phyloP scores from a whole-genome alignment of 2,113 vertebrate species.

The Symphodus melops region DNA sequence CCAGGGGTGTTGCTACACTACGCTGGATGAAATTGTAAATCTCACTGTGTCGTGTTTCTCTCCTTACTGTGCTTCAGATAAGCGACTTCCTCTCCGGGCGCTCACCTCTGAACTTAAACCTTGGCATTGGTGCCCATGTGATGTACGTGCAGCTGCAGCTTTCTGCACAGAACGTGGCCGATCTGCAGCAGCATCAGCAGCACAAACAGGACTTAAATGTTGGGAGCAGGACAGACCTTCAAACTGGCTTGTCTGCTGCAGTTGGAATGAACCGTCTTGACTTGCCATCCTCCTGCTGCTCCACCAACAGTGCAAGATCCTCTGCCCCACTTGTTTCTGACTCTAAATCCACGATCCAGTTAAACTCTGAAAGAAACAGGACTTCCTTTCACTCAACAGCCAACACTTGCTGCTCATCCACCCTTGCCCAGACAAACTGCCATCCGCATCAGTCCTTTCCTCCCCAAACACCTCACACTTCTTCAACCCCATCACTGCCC shows the following conservation, averaged over 20 bases:
- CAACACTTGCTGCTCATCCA: background rate
- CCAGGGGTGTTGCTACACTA: background rate
- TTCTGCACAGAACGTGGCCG: conserved; percentile 87
- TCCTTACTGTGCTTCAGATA: conserved; percentile 49
- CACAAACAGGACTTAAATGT: conserved; percentile 23
- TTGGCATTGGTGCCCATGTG: conserved; percentile 92
- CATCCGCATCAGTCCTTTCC: conserved; percentile 25
- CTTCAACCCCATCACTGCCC: conserved; percentile 7
- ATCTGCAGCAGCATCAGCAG: conserved; percentile 86
- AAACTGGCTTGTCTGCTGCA: background rate
- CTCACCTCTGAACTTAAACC: conserved; percentile 91
- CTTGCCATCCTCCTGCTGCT: conserved; percentile 3
- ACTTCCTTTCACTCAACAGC: conserved; percentile 13
- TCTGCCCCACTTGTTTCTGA: conserved; percentile 14
- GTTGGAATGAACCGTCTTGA: conserved; percentile 4
- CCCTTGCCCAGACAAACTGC: background rate
- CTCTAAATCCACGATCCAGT: conserved; percentile 4
- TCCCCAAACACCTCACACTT: background rate
- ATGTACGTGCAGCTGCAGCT: conserved; percentile 98
- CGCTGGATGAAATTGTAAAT: background rate
- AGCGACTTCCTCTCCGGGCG: conserved; percentile 81
- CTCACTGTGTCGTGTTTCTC: background rate
- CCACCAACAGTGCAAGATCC: conserved; percentile 15
- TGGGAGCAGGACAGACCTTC: background rate
- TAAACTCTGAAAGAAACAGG: conserved; percentile 22